Percentiles rank a stretch among this genome's conserved stretches.
Conservation (phyloP, 2,888 invertebrate genomes). For the Ypsolopha scabrella region DNA sequence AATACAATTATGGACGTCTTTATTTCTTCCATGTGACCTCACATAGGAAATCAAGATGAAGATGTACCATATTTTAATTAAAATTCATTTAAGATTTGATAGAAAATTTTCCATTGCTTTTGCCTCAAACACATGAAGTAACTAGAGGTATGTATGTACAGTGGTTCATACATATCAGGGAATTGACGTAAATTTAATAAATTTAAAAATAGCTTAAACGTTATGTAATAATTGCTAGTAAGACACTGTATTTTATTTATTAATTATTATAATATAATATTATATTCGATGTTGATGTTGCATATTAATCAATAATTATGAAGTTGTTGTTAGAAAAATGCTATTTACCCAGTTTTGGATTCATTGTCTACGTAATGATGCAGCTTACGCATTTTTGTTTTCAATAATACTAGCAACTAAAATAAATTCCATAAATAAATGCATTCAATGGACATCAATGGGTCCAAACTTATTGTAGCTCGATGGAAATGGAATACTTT, state of each 20-base stretch:
- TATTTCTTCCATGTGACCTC: too few species aligned
- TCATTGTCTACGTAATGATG: not conserved
- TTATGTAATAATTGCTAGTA: not conserved
- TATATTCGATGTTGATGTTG: slow-evolving; percentile 11
- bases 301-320: slow-evolving; percentile 5
- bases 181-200: not conserved
- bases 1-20: too few species aligned
- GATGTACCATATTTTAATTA: too few species aligned
- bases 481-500: not conserved
- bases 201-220: not conserved
- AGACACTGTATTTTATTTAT: slow-evolving; percentile 1
- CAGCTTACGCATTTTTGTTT: not conserved
- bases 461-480: not conserved
- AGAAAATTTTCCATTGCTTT: too few species aligned
- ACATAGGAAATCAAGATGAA: too few species aligned
- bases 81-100: too few species aligned
- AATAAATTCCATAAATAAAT: too few species aligned
- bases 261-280: not conserved
- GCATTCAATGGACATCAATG: not conserved
- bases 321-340: slow-evolving; percentile 1
- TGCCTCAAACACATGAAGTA: too few species aligned
- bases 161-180: too few species aligned
- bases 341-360: not conserved
- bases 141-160: too few species aligned
- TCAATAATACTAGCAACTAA: too few species aligned